Conservation (phyloP, 1,140 invertebrate genomes). For the Cecropterus lyciades region DNA sequence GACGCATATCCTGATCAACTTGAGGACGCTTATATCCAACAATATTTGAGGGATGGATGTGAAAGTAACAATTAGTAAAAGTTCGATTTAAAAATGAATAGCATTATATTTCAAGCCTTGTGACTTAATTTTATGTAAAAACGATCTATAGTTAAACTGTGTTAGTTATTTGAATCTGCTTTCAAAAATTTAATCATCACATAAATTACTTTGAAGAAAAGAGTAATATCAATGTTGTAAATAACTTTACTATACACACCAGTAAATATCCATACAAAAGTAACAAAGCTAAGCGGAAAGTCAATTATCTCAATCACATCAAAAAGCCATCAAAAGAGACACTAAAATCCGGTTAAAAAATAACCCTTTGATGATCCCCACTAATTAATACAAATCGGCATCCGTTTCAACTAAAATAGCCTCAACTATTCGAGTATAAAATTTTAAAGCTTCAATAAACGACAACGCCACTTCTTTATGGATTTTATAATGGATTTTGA, state of each 20-base stretch:
- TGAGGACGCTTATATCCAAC: no score
- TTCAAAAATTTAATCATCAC: no score
- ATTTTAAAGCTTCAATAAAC: slow-evolving; percentile 70
- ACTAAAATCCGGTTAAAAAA: slow-evolving; percentile 37
- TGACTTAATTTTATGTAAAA: no score
- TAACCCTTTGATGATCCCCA: slow-evolving; percentile 38
- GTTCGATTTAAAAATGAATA: no score
- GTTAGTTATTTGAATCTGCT: no score
- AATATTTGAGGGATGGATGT: no score
- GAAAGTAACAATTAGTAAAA: no score
- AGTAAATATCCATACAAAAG: not conserved
- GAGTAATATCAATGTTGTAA: not conserved
- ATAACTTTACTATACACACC: not conserved
- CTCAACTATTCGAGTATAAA: slow-evolving; percentile 58
- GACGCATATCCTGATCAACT: no score
- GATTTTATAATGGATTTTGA: slow-evolving; percentile 70
- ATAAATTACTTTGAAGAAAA: no score
- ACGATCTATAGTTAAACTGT: no score
- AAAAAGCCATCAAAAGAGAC: slow-evolving; percentile 32
- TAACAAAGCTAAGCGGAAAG: slow-evolving; percentile 30
- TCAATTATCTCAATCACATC: slow-evolving; percentile 37
- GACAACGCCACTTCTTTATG: slow-evolving; percentile 69
- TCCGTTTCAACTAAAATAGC: slow-evolving; percentile 57
- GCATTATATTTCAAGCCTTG: no score
- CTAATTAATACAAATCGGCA: slow-evolving; percentile 56